Evolutionary conservation across 2,113 vertebrate species (phyloP).

Genomic region (Atrichornis clamosus): DNA sequence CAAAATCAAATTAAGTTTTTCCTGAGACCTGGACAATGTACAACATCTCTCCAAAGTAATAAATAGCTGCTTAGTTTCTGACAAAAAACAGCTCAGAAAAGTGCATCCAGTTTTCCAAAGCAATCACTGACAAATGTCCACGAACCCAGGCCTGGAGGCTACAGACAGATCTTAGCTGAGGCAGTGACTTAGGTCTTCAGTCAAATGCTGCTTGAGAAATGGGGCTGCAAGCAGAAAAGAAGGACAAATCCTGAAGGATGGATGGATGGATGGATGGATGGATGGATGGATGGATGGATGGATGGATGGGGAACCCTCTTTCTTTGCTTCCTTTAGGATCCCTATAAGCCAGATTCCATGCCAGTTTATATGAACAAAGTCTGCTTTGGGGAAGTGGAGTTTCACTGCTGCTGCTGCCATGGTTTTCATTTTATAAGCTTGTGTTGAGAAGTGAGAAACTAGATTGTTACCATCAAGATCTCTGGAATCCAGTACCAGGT

Average conservation of each 20-base stretch:
- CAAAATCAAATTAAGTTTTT: neutral
- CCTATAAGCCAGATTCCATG: neutral
- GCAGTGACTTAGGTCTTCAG: neutral
- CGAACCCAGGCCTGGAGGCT: neutral
- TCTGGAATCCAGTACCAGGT: neutral
- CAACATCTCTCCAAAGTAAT: neutral
- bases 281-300: neutral
- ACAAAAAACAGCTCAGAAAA: slow-evolving; percentile 12
- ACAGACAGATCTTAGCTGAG: neutral
- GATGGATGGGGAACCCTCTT: neutral
- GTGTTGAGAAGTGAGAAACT: neutral
- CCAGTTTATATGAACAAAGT: neutral
- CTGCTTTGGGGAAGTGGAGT: neutral
- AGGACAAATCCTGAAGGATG: neutral
- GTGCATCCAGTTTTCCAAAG: neutral
- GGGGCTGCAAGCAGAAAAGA: neutral
- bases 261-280: neutral
- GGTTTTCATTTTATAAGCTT: neutral
- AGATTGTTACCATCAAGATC: neutral
- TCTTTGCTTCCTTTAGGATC: neutral
- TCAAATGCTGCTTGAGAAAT: neutral
- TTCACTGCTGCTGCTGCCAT: neutral
- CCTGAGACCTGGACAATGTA: neutral
- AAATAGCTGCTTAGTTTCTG: neutral
- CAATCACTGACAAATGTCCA: neutral